Evolutionary conservation across 2,888 invertebrate species (phyloP), one percentile per base, ranked within the genome.

Genomic region (Sarcophaga caerulescens): DNA sequence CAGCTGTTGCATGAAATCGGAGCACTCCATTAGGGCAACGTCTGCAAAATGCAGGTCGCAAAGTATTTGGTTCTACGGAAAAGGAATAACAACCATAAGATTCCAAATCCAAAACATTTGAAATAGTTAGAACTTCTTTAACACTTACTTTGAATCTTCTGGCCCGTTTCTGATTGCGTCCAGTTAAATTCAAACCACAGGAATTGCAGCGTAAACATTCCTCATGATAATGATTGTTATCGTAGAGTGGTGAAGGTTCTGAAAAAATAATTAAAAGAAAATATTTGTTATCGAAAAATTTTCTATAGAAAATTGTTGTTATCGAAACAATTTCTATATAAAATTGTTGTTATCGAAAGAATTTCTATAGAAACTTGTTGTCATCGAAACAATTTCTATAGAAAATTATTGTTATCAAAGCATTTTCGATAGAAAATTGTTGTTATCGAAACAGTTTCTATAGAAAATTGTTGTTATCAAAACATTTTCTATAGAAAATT

Each of bases 131-230:
- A 21, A 62, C 14, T 19, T 47, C 14, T 60, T 4, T 17, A 10
- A 0, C 8, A 87, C 89, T 89, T 89, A 93, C 93, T 92, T 95
- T 95, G 94, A 95, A 95, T 91, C 95, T 94, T 90, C 95, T 94
- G 84, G 95, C 95, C 87, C 95, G 94, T 93, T 95, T 95, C 94
- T 95, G 97, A 93, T 97, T 98, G 90, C 97, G 97, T 89, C 98
- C 98, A 90, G 98, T 97, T 92, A 98, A 95, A 94, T 98, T 97
- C 94, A 98, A 94, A 92, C 97, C 97, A 94, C 98, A 98, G 92
- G 98, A 97, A 95, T 98, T 98, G 96, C 98, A 98, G 92, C 97
- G 97, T 92, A 98, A 96, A 94, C 98, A 98, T 96, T 98, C 98
- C 95, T 98, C 98, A 96, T 98, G 98, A 94, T 98, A 98, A 93